Conservation (phyloP, 2,888 invertebrate genomes). For the Nudaria mundana region DNA sequence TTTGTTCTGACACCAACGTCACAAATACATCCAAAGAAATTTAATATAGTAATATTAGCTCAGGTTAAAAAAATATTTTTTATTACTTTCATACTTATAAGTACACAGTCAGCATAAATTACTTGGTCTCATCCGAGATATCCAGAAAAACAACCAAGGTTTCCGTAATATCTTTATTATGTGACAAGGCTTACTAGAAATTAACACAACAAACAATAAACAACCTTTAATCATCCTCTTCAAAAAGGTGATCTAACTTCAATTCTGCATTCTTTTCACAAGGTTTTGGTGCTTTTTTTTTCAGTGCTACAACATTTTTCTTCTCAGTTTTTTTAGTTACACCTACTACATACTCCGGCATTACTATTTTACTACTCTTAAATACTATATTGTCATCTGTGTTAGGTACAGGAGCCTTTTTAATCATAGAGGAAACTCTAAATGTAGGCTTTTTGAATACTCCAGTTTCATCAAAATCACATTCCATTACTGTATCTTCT, state of each 20-base stretch:
- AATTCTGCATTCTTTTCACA: conserved; percentile 50
- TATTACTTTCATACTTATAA: no score
- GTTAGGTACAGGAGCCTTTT: conserved; percentile 34
- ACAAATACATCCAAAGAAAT: no score
- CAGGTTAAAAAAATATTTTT: no score
- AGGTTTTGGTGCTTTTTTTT: conserved; percentile 23
- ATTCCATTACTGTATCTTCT: conserved; percentile 41
- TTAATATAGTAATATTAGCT: no score
- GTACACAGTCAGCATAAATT: no score
- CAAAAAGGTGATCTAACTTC: conserved; percentile 72
- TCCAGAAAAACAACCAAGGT: no score
- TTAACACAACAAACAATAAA: no score
- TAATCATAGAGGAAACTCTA: conserved; percentile 54
- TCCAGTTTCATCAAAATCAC: conserved; percentile 41
- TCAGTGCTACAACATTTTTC: conserved; percentile 40
- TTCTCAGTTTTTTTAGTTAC: conserved; percentile 78
- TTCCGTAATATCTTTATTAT: no score
- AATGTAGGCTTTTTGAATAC: conserved; percentile 70
- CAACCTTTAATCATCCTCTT: conserved; percentile 58
- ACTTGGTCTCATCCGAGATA: no score
- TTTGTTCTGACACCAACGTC: no score
- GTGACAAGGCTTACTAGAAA: no score
- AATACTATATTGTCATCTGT: conserved; percentile 68
- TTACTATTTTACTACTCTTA: conserved; percentile 85
- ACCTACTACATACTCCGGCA: conserved; percentile 93